phyloP scores from a whole-genome alignment of 2,888 invertebrate species.

The Automeris io region DNA sequence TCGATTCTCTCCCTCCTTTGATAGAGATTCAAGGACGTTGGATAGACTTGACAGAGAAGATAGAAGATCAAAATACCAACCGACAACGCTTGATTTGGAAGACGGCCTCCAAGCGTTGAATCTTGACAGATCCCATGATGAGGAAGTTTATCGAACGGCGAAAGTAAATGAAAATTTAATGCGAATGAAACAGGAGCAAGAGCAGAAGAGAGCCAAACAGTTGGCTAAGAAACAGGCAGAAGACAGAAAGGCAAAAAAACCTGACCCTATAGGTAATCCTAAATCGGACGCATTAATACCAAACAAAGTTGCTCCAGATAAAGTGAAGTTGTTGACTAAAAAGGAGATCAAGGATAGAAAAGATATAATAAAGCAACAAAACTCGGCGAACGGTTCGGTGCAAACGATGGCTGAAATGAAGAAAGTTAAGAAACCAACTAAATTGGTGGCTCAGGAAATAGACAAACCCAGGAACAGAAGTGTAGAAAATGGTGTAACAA shows the following conservation, averaged over 20 bases:
- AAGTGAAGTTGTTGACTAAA: conserved; percentile 56
- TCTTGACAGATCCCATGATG: conserved; percentile 63
- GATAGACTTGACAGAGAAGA: conserved; percentile 65
- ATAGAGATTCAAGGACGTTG: conserved; percentile 62
- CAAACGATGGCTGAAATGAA: conserved; percentile 43
- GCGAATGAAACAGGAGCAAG: conserved; percentile 61
- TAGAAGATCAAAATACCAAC: conserved; percentile 62
- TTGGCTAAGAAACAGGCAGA: conserved; percentile 46
- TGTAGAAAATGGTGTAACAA: conserved; percentile 51
- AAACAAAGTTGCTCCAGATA: conserved; percentile 56
- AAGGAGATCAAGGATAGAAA: conserved; percentile 61
- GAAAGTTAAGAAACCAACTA: conserved; percentile 51
- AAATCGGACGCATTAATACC: conserved; percentile 53
- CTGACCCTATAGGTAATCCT: conserved; percentile 56
- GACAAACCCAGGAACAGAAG: conserved; percentile 45
- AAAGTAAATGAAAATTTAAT: conserved; percentile 72
- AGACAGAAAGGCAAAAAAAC: conserved; percentile 42
- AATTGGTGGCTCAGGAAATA: conserved; percentile 40
- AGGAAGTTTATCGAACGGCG: conserved; percentile 60
- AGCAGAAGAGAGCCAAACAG: conserved; percentile 50
- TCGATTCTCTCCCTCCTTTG: conserved; percentile 75
- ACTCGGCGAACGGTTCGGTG: conserved; percentile 40
- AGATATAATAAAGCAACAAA: conserved; percentile 59
- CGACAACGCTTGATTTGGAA: conserved; percentile 73
- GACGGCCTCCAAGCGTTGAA: conserved; percentile 74